Conservation (phyloP, 2,113 vertebrate species). For the Ailuropoda melanoleuca region DNA sequence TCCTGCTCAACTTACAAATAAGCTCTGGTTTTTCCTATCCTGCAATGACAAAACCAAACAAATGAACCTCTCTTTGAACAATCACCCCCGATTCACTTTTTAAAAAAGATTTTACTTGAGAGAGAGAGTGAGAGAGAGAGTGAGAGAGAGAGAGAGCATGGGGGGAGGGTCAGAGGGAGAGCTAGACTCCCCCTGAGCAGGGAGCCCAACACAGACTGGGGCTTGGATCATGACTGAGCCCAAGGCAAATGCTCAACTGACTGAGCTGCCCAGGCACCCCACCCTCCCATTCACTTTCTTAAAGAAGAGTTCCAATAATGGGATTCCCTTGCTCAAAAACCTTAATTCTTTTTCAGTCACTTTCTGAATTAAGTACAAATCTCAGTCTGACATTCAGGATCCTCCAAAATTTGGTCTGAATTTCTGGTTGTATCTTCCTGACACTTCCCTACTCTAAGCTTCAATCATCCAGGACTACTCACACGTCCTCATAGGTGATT, state of each 20-base stretch:
- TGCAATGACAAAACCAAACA: not conserved
- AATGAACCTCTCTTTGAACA: not conserved
- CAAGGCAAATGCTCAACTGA: not conserved
- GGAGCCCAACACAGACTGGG: not conserved
- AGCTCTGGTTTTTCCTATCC: not conserved
- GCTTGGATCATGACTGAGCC: not conserved
- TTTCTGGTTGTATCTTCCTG: not conserved
- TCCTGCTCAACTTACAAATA: not conserved
- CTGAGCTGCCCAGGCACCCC: not conserved
- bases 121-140: too few species aligned
- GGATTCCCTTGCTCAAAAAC: conserved; percentile 8
- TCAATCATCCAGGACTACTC: not conserved
- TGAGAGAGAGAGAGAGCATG: not conserved
- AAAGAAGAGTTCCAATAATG: not conserved
- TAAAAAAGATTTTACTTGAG: not conserved
- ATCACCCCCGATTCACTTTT: not conserved
- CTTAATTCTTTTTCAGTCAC: not conserved
- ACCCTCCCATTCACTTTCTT: not conserved
- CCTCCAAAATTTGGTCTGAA: not conserved
- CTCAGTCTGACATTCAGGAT: conserved; percentile 1
- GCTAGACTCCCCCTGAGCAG: too few species aligned
- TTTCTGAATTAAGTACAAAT: conserved; percentile 40
- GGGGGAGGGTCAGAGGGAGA: not conserved
- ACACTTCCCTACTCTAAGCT: not conserved
- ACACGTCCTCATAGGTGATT: not conserved